Conservation (phyloP, 1,140 invertebrate genomes). For the Acromyrmex charruanus region DNA sequence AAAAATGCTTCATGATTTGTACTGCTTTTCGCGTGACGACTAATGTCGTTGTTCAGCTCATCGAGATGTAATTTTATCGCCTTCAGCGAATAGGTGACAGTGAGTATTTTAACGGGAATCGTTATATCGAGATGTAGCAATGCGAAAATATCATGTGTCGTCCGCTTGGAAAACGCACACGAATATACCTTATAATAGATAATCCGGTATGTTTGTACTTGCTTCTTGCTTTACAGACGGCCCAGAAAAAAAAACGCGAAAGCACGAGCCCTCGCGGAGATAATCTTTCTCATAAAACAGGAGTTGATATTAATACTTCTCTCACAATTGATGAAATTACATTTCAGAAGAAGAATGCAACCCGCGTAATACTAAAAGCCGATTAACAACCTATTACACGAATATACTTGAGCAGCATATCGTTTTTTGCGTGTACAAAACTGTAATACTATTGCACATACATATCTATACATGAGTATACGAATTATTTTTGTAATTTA, state of each 20-base stretch:
- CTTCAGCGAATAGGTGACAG: background rate
- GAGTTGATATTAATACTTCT: constrained; percentile 66
- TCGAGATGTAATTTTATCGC: constrained; percentile 36
- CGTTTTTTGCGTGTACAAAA: constrained; percentile 60
- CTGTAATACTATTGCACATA: constrained; percentile 42
- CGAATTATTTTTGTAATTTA: constrained; percentile 35
- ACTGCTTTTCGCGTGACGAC: background rate
- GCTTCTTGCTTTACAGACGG: constrained; percentile 6
- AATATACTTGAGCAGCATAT: constrained; percentile 69
- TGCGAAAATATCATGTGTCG: constrained; percentile 34
- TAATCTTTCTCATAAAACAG: constrained; percentile 57
- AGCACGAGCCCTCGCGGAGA: constrained; percentile 2
- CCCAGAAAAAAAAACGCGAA: constrained; percentile 12
- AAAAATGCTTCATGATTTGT: background rate
- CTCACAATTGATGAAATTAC: constrained; percentile 71
- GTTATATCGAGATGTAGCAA: constrained; percentile 31
- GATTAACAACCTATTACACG: constrained; percentile 74
- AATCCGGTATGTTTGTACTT: constrained; percentile 42
- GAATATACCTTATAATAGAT: constrained; percentile 23
- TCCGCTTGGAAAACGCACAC: constrained; percentile 28
- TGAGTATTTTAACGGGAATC: constrained; percentile 46
- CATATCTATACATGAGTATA: background rate
- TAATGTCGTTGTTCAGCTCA: constrained; percentile 1
- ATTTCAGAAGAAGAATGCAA: constrained; percentile 70
- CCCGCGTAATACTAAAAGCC: constrained; percentile 71